Percentiles rank a stretch among this genome's conserved stretches.
Conservation (phyloP, 2,797 vertebrate genomes). For the Ctenochaetus hawaiiensis region DNA sequence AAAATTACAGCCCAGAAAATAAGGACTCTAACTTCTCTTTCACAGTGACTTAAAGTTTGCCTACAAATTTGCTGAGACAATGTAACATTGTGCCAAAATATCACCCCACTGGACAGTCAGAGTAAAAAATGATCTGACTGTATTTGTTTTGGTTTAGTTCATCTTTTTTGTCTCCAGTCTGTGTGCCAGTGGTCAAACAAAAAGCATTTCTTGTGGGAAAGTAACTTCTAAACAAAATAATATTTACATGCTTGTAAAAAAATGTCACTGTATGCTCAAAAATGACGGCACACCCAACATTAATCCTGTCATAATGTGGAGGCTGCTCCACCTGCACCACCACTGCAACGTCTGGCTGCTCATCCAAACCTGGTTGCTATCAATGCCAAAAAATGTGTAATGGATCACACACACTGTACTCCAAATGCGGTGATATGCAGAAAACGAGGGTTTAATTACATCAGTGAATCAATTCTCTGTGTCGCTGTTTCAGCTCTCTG, state of each 20-base stretch:
- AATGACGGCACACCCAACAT: background rate
- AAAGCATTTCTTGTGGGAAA: background rate
- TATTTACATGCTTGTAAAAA: background rate
- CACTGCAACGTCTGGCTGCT: background rate
- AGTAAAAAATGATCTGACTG: background rate
- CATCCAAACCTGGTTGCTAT: background rate
- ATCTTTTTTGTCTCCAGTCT: background rate
- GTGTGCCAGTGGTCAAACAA: background rate
- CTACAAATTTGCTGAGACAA: no score
- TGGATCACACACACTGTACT: background rate
- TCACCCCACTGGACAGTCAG: background rate
- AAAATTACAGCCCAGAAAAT: background rate
- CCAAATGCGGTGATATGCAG: background rate
- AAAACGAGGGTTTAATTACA: background rate
- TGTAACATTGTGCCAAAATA: background rate
- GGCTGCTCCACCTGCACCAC: background rate
- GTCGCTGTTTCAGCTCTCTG: constrained; percentile 22
- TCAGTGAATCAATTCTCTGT: constrained; percentile 26
- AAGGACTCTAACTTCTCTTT: background rate
- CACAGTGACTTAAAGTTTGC: background rate
- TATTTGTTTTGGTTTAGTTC: background rate
- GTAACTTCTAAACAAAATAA: background rate
- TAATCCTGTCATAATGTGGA: background rate
- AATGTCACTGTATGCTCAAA: background rate
- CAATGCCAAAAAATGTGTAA: background rate